phyloP scores from a whole-genome alignment of 2,888 invertebrate species.

The Xylocampa areola region DNA sequence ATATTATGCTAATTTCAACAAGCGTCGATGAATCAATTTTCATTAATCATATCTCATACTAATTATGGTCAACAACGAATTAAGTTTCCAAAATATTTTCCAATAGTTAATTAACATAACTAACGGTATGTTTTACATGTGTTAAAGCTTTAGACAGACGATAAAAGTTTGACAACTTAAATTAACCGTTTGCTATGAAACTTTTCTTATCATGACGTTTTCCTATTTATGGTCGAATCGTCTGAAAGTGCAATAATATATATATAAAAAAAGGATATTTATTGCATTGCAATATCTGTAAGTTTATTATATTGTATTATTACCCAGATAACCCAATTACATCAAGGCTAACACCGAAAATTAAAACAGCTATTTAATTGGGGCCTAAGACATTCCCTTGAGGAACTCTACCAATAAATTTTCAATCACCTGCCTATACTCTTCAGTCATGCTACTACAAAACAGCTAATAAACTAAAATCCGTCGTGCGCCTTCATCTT shows the following conservation, averaged over 20 bases:
- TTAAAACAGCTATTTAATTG: too few relatives aligned
- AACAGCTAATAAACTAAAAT: constrained; percentile 33
- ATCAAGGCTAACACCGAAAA: too few relatives aligned
- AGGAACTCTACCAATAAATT: neutral
- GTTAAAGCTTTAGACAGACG: constrained; percentile 2
- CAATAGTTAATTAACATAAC: constrained; percentile 38
- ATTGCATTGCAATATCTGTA: too few relatives aligned
- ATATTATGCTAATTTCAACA: constrained; percentile 44
- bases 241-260: too few relatives aligned
- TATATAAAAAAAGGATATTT: too few relatives aligned
- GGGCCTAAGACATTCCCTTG: neutral
- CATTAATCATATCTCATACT: constrained; percentile 46
- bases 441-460: constrained; percentile 15
- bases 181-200: neutral
- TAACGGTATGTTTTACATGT: constrained; percentile 31
- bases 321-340: too few relatives aligned
- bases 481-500: constrained; percentile 33
- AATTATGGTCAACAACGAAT: constrained; percentile 44
- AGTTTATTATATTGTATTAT: too few relatives aligned
- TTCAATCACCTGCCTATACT: neutral
- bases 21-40: constrained; percentile 43
- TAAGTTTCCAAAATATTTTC: constrained; percentile 42
- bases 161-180: constrained; percentile 22
- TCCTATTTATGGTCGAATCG: constrained; percentile 25
- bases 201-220: neutral